phyloP scores from a whole-genome alignment of 2,113 vertebrate genomes.

The Morone saxatilis region DNA sequence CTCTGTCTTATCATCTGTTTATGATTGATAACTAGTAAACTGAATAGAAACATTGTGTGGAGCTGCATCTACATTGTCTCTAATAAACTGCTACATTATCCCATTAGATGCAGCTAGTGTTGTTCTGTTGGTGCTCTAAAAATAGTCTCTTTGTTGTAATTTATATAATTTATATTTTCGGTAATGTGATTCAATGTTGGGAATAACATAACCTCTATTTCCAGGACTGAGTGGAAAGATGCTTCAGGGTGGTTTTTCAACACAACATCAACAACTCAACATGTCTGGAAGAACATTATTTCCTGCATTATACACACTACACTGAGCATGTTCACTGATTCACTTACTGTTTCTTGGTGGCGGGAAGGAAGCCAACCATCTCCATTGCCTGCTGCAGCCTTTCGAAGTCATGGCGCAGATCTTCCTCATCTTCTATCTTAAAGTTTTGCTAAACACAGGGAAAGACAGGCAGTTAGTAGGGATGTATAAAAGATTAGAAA shows the following conservation, averaged over 20 bases:
- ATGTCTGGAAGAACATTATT: background rate
- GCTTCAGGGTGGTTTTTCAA: background rate
- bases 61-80: background rate
- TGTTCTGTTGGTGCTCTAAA: background rate
- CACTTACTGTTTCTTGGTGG: constrained; percentile 96
- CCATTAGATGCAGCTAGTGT: constrained; percentile 22
- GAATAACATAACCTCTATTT: constrained; percentile 13
- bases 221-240: constrained; percentile 14
- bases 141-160: constrained; percentile 16
- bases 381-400: constrained; percentile 98
- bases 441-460: constrained; percentile 90
- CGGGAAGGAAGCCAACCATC: constrained; percentile 98
- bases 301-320: background rate
- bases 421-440: constrained; percentile 97
- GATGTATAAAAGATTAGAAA: background rate
- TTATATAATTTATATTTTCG: constrained; percentile 18
- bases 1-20: constrained; percentile 8
- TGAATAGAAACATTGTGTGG: constrained; percentile 25
- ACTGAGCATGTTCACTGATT: background rate
- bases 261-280: constrained; percentile 9
- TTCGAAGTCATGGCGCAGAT: constrained; percentile 95
- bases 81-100: constrained; percentile 6
- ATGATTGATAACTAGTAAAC: background rate
- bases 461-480: background rate
- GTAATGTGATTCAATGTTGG: constrained; percentile 6